Conservation (phyloP, 2,797 vertebrate genomes). For the Sebastes cheni region DNA sequence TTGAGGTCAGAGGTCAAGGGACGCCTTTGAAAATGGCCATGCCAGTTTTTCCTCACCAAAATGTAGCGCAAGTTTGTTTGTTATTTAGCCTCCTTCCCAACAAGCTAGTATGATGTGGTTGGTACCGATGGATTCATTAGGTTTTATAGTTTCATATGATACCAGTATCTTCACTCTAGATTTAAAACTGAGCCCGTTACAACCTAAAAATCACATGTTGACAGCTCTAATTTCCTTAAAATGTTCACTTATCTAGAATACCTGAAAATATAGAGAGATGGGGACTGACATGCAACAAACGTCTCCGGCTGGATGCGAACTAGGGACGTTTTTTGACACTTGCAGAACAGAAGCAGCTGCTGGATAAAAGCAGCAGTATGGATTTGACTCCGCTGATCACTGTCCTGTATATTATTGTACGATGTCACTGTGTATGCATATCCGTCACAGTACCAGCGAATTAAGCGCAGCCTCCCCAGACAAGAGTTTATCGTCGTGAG, state of each 20-base stretch:
- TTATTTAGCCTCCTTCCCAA: fast-evolving
- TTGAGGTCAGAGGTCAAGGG: too few species aligned
- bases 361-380: conserved; percentile 5
- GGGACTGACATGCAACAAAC: not conserved
- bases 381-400: conserved; percentile 6
- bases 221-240: too few species aligned
- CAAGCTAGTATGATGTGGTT: too few species aligned
- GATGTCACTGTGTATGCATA: conserved; percentile 20
- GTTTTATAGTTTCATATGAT: too few species aligned
- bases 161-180: too few species aligned
- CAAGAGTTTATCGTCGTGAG: conserved; percentile 34
- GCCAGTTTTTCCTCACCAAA: too few species aligned
- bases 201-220: too few species aligned
- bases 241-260: not conserved
- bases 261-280: not conserved
- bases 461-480: conserved; percentile 27
- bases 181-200: too few species aligned
- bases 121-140: fast-evolving
- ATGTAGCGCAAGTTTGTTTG: too few species aligned
- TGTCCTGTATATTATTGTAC: conserved; percentile 44
- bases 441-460: conserved; percentile 18
- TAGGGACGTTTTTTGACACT: not conserved
- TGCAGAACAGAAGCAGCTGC: not conserved
- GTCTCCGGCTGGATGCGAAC: not conserved
- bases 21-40: too few species aligned